These are phyloP conservation scores for Aradus depressus DNA, from an alignment of 2,888 invertebrate genomes.

Conservation along the genomic window DNA sequence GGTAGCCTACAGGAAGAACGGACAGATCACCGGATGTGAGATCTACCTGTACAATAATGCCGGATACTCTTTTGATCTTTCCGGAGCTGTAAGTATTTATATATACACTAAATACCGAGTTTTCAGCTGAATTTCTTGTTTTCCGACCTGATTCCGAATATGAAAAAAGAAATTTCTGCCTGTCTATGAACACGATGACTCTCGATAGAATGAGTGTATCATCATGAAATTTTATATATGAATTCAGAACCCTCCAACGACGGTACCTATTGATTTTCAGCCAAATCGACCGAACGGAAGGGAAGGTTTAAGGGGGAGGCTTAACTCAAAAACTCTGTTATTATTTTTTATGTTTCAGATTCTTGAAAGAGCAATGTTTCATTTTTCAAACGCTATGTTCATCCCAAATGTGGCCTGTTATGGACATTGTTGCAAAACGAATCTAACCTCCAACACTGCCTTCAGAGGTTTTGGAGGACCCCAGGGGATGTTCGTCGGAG, in stretches of 20 bases:
- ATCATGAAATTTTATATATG: too few relatives aligned
- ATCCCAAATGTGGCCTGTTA: constrained; percentile 60
- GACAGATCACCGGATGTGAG: constrained; percentile 60
- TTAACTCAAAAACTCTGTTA: too few relatives aligned
- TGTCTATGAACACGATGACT: too few relatives aligned
- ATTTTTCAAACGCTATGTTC: constrained; percentile 72
- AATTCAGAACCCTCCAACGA: too few relatives aligned
- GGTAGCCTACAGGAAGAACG: constrained; percentile 62
- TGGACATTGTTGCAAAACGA: constrained; percentile 73
- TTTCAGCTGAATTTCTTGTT: too few relatives aligned
- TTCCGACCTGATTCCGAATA: too few relatives aligned
- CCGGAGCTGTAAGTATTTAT: constrained; percentile 51
- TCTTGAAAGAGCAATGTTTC: constrained; percentile 70
- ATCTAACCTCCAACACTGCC: constrained; percentile 84
- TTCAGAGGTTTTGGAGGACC: constrained; percentile 88
- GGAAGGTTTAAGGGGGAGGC: too few relatives aligned
- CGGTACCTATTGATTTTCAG: too few relatives aligned
- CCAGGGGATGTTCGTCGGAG: constrained; percentile 79
- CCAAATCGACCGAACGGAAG: too few relatives aligned
- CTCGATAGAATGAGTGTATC: too few relatives aligned
- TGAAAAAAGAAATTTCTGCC: too few relatives aligned
- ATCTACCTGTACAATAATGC: constrained; percentile 68
- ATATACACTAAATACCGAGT: neutral
- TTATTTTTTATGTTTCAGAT: constrained; percentile 45
- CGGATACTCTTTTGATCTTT: constrained; percentile 73